These are phyloP conservation scores for Euura lappo DNA, from an alignment of 1,140 invertebrate species.

Conservation along the genomic window DNA sequence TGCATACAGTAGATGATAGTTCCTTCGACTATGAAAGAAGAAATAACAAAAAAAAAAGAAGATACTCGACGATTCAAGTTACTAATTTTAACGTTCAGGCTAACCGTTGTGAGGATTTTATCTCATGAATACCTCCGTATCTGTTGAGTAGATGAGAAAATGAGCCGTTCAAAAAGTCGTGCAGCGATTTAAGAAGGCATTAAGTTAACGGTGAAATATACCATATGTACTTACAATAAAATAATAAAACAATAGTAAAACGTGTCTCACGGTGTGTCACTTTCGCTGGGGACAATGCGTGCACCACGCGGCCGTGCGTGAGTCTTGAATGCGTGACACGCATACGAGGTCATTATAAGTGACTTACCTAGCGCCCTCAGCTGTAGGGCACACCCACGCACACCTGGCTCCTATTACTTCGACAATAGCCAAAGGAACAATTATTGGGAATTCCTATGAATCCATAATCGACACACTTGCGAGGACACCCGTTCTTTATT, in stretches of 20 bases:
- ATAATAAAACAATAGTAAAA: not conserved
- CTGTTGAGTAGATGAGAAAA: too few relatives aligned
- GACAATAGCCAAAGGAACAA: not conserved
- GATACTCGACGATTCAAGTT: too few relatives aligned
- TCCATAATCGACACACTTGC: too few relatives aligned
- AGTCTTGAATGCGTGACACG: slow-evolving; percentile 6
- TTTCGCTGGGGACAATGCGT: not conserved
- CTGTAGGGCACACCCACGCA: not conserved
- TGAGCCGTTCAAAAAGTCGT: too few relatives aligned
- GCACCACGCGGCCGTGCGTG: not conserved
- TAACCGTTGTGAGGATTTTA: too few relatives aligned
- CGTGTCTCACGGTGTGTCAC: not conserved
- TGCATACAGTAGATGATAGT: too few relatives aligned
- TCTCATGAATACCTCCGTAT: too few relatives aligned
- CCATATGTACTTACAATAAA: not conserved
- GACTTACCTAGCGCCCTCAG: not conserved
- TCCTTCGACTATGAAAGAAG: too few relatives aligned
- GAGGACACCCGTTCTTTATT: too few relatives aligned
- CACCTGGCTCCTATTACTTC: not conserved
- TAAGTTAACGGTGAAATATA: not conserved
- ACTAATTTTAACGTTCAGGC: too few relatives aligned
- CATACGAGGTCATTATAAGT: not conserved
- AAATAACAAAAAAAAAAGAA: too few relatives aligned
- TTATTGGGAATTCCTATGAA: not conserved
- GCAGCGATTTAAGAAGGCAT: too few relatives aligned